Percentiles rank a stretch among this genome's conserved stretches.
Conservation (phyloP, 2,797 vertebrate genomes). For the Parauchenoglanis punctatus region DNA sequence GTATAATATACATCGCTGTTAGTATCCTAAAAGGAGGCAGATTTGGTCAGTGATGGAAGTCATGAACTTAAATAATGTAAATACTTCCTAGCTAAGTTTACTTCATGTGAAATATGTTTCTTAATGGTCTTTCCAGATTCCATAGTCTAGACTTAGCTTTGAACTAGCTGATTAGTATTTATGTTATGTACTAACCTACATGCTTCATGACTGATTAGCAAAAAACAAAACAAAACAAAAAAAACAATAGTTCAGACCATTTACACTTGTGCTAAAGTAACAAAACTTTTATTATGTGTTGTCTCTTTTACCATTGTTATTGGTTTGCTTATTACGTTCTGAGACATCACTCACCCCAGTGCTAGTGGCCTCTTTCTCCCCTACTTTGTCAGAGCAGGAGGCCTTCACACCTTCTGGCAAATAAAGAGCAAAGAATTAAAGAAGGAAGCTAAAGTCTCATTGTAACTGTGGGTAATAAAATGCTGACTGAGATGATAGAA, state of each 20-base stretch:
- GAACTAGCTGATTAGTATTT: background rate
- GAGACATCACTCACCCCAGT: constrained; percentile 69
- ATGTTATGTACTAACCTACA: background rate
- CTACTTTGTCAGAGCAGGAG: constrained; percentile 60
- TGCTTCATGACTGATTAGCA: background rate
- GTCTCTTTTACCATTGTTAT: background rate
- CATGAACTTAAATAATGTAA: background rate
- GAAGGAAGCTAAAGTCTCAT: background rate
- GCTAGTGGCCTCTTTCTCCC: constrained; percentile 73
- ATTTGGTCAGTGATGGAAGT: background rate
- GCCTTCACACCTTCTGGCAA: constrained; percentile 70
- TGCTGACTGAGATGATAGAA: background rate
- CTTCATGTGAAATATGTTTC: background rate
- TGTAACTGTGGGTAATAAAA: background rate
- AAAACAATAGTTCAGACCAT: background rate
- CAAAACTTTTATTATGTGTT: background rate
- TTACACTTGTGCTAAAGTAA: background rate
- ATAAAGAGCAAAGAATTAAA: constrained; percentile 34
- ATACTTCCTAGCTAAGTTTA: background rate
- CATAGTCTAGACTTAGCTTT: background rate
- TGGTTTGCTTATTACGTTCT: constrained; percentile 11
- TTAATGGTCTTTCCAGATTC: background rate
- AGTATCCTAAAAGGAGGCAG: background rate
- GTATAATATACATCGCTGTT: background rate
- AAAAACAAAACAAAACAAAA: background rate